These are phyloP conservation scores for Mya arenaria DNA, from an alignment of 1,140 invertebrate genomes.

Conservation along the genomic window DNA sequence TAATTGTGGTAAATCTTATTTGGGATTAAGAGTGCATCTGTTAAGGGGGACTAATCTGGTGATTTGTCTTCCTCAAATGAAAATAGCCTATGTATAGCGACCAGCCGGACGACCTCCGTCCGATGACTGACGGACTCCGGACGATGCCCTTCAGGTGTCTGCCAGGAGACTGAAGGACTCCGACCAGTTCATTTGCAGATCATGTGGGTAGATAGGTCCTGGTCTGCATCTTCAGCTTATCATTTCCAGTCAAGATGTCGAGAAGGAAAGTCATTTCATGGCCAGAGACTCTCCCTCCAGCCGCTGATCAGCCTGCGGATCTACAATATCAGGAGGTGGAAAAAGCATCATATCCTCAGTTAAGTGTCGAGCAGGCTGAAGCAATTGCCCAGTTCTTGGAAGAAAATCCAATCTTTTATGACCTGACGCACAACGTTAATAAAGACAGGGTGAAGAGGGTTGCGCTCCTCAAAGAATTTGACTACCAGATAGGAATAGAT, in stretches of 20 bases:
- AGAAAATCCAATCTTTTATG: constrained; percentile 13
- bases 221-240: not conserved
- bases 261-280: not conserved
- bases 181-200: not conserved
- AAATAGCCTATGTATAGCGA: too few relatives aligned
- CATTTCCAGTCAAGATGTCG: not conserved
- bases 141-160: too few relatives aligned
- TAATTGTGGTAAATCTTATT: too few relatives aligned
- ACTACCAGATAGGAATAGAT: not conserved
- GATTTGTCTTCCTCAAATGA: too few relatives aligned
- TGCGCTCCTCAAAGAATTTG: constrained; percentile 13
- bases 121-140: too few relatives aligned
- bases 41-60: too few relatives aligned
- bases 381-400: constrained; percentile 13
- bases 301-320: not conserved
- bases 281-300: not conserved
- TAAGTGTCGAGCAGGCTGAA: constrained; percentile 1
- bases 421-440: not conserved
- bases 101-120: too few relatives aligned
- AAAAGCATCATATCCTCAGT: not conserved
- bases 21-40: too few relatives aligned
- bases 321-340: not conserved
- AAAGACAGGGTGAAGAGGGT: not conserved
- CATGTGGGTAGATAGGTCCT: not conserved
- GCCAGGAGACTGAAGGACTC: not conserved